Percentiles rank a stretch among this genome's conserved stretches.
Evolutionary conservation across 2,113 vertebrate species (phyloP).

Genomic region (Antigone vipio): DNA sequence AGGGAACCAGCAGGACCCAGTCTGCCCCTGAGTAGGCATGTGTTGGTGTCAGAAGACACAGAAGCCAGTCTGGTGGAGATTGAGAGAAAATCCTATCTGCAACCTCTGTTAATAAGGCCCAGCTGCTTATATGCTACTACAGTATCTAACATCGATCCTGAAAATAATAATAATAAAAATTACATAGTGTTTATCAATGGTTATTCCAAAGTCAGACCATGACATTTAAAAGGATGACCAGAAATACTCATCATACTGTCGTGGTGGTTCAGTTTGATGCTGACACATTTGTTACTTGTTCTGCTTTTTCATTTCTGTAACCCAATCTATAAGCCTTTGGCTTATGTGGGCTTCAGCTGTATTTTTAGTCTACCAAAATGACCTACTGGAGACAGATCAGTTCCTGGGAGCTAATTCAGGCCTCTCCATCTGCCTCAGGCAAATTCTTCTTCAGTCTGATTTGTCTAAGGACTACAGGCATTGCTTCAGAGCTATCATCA

Average conservation of each 20-base stretch:
- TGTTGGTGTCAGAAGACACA: background rate
- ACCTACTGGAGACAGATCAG: background rate
- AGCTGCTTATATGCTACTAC: background rate
- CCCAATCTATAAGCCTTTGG: background rate
- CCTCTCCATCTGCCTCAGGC: background rate
- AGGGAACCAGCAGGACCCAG: background rate
- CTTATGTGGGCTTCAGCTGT: background rate
- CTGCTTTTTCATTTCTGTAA: background rate
- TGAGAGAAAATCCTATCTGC: background rate
- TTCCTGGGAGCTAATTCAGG: background rate
- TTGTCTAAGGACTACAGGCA: background rate
- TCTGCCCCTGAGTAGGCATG: accelerated
- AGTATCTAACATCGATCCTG: background rate
- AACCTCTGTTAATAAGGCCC: background rate
- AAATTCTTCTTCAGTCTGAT: background rate
- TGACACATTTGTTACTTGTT: background rate
- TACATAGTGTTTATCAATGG: background rate
- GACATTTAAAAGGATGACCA: background rate
- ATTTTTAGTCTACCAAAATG: background rate
- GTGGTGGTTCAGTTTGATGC: background rate
- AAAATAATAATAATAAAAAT: background rate
- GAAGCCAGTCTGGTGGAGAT: background rate
- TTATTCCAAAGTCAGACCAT: background rate
- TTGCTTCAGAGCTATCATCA: background rate
- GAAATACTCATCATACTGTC: background rate